phyloP scores from a whole-genome alignment of 2,888 invertebrate genomes.

The Drosophila quinaria region DNA sequence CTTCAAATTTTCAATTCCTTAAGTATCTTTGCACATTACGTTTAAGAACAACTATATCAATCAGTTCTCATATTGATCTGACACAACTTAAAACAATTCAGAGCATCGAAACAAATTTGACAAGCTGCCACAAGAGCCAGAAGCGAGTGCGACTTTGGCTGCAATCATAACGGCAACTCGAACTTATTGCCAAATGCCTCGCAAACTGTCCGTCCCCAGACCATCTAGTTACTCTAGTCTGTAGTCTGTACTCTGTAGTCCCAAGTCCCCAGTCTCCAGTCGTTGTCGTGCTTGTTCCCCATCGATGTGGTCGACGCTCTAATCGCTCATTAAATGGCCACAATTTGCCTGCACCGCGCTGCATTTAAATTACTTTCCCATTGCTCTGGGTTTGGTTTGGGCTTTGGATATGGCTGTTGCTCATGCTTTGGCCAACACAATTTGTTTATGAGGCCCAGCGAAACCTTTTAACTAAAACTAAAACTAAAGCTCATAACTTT shows the following conservation, averaged over 20 bases:
- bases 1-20: no score
- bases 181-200: constrained; percentile 55
- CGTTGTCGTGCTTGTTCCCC: constrained; percentile 67
- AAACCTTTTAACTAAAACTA: constrained; percentile 77
- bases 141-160: constrained; percentile 49
- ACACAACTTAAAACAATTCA: constrained; percentile 11
- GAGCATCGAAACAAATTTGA: constrained; percentile 50
- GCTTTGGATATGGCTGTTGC: constrained; percentile 17
- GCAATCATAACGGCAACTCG: constrained; percentile 67
- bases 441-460: constrained; percentile 76
- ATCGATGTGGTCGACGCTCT: constrained; percentile 66
- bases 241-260: not conserved
- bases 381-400: constrained; percentile 41
- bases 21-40: not conserved
- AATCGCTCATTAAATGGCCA: constrained; percentile 79
- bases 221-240: not conserved
- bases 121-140: constrained; percentile 33
- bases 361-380: constrained; percentile 81
- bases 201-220: constrained; percentile 23
- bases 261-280: constrained; percentile 9
- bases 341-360: constrained; percentile 72
- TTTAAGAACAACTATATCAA: not conserved
- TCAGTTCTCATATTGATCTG: constrained; percentile 3
- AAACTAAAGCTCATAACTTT: constrained; percentile 78
- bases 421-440: constrained; percentile 47